Conservation (phyloP, 2,113 vertebrate genomes). For the Tragelaphus strepsiceros region DNA sequence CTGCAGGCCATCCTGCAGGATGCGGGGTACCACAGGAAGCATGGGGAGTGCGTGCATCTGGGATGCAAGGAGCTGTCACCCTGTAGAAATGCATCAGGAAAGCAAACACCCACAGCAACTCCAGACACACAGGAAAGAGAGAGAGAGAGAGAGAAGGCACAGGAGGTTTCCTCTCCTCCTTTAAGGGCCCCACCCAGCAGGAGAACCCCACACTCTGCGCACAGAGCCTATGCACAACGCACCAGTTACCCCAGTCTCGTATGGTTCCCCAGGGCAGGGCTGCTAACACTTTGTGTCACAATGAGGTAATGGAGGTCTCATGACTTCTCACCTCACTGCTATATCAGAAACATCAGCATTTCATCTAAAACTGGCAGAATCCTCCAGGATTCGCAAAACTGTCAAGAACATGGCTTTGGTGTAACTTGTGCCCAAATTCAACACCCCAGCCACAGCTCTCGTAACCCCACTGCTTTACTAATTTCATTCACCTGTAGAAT, state of each 20-base stretch:
- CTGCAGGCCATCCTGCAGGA: background rate
- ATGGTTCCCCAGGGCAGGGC: fast-evolving
- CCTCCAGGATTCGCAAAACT: background rate
- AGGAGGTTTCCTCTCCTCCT: background rate
- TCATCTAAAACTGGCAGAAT: background rate
- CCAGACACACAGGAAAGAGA: background rate
- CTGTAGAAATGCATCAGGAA: background rate
- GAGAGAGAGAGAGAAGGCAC: background rate
- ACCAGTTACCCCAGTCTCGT: fast-evolving
- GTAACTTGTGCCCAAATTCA: background rate
- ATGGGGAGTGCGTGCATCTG: fast-evolving
- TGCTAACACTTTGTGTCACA: fast-evolving
- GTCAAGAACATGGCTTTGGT: background rate
- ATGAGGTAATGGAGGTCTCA: fast-evolving
- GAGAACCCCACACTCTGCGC: fast-evolving
- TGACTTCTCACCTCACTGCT: background rate
- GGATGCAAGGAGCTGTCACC: background rate
- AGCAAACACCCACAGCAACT: background rate
- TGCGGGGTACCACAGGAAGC: fast-evolving
- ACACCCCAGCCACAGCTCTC: background rate
- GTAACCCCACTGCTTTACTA: fast-evolving
- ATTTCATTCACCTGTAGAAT: background rate
- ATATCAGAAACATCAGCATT: background rate
- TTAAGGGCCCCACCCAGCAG: background rate
- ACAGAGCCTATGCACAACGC: fast-evolving